phyloP scores from a whole-genome alignment of 2,888 invertebrate species.

The Serrognathus titanus region DNA sequence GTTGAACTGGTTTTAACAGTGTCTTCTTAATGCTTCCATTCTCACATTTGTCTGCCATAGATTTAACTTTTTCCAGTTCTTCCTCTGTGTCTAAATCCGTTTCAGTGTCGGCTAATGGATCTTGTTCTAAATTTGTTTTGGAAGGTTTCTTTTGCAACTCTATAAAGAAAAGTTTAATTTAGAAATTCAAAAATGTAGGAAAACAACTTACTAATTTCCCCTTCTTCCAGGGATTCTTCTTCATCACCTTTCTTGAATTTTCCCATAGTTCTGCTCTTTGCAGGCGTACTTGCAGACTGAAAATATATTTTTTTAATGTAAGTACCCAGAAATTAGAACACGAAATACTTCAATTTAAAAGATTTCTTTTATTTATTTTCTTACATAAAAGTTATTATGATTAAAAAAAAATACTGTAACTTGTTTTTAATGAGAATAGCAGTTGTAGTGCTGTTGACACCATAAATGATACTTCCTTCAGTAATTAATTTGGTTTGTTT shows the following conservation, averaged over 20 bases:
- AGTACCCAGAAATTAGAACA: too few species aligned
- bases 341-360: too few species aligned
- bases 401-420: too few species aligned
- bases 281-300: slow-evolving; percentile 2
- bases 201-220: slow-evolving; percentile 27
- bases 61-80: slow-evolving; percentile 23
- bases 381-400: too few species aligned
- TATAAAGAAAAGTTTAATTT: too few species aligned
- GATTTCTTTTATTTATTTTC: too few species aligned
- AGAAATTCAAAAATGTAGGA: background rate
- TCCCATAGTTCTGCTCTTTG: background rate
- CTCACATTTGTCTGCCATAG: slow-evolving; percentile 24
- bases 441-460: too few species aligned
- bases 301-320: background rate
- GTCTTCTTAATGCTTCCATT: slow-evolving; percentile 32
- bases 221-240: slow-evolving; percentile 28
- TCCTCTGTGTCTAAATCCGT: slow-evolving; percentile 32
- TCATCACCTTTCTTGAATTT: slow-evolving; percentile 10
- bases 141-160: background rate
- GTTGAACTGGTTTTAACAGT: slow-evolving; percentile 29
- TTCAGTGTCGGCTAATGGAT: slow-evolving; percentile 29
- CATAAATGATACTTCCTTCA: too few species aligned
- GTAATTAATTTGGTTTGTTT: too few species aligned
- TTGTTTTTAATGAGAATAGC: too few species aligned
- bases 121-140: slow-evolving; percentile 17